Conservation (phyloP, 2,797 vertebrate species). For the Monodelphis domestica region DNA sequence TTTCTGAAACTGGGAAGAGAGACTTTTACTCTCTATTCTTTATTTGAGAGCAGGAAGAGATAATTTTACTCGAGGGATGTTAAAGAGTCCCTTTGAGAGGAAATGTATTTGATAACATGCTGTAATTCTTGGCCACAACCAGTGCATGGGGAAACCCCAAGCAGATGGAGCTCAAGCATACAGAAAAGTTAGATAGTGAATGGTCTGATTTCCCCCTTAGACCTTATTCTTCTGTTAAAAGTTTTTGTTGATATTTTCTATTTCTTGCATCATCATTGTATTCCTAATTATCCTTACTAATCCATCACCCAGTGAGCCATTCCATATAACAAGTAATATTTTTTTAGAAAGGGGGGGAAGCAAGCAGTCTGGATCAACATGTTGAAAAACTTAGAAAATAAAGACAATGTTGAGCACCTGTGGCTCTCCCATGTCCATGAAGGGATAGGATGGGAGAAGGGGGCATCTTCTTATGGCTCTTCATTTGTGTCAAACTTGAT, state of each 20-base stretch:
- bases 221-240: not conserved
- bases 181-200: constrained; percentile 22
- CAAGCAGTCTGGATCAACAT: not conserved
- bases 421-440: not conserved
- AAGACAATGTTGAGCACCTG: not conserved
- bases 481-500: not conserved
- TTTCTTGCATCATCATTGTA: not conserved
- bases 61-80: constrained; percentile 16
- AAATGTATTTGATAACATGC: not conserved
- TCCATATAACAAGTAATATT: not conserved
- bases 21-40: constrained; percentile 23
- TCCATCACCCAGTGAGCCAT: not conserved
- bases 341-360: not conserved
- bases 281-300: not conserved
- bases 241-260: not conserved
- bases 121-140: not conserved
- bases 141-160: not conserved
- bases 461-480: not conserved
- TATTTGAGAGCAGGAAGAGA: not conserved
- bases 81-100: constrained; percentile 31
- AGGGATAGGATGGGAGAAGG: not conserved
- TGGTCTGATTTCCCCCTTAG: constrained; percentile 5
- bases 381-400: not conserved
- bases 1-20: constrained; percentile 1
- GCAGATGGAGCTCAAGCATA: not conserved